phyloP scores from a whole-genome alignment of 2,888 invertebrate species.

The Microctonus brassicae region DNA sequence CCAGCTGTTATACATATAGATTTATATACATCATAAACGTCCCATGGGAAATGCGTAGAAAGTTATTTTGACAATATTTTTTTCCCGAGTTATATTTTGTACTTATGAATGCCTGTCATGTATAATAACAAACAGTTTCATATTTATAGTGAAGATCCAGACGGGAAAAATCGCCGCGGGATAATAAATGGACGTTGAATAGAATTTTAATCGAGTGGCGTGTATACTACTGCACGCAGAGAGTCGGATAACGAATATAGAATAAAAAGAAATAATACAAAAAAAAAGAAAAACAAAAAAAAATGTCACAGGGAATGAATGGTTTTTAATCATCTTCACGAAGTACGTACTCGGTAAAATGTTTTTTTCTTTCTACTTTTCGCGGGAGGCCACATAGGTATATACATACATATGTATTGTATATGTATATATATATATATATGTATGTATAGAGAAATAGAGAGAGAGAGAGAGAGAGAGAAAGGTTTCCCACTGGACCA shows the following conservation, averaged over 20 bases:
- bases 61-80: constrained; percentile 7
- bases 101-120: not conserved
- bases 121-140: not conserved
- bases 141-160: not conserved
- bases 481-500: constrained; percentile 18
- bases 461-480: not conserved
- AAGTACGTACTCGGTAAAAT: constrained; percentile 33
- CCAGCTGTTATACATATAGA: not conserved
- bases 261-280: too few species aligned
- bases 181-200: constrained; percentile 1
- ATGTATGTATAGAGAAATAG: not conserved
- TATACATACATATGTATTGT: too few species aligned
- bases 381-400: not conserved
- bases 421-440: not conserved
- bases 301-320: constrained; percentile 22
- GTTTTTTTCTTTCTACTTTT: constrained; percentile 10
- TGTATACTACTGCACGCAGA: not conserved
- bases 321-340: constrained; percentile 31
- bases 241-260: not conserved
- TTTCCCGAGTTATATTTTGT: not conserved
- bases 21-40: not conserved
- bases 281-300: not conserved
- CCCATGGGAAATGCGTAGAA: constrained; percentile 36
- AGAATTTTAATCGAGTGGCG: not conserved
- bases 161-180: not conserved